Evolutionary conservation across 2,888 invertebrate species (phyloP), one percentile per base, ranked within the genome.

Genomic region (Eupithecia tripunctaria): DNA sequence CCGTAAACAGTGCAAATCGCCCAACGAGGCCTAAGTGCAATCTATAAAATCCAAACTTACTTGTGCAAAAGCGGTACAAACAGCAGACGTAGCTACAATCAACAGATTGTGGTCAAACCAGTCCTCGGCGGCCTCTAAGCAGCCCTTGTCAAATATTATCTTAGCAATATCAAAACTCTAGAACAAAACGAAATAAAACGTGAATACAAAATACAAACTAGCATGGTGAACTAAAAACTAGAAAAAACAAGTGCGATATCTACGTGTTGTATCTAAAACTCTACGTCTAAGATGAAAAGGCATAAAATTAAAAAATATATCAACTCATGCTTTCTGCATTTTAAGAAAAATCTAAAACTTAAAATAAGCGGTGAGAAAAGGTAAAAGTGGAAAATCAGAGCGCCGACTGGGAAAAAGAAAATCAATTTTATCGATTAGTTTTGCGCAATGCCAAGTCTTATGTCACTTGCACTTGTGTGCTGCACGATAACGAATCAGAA

Each of bases 31-130:
- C 56, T 36, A 32, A 1, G 88, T 90, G 90, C 91, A 83, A 77
- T 68, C 86, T 88, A 89, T 25, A 82, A 79, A 84, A 82, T 36
- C 72, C 81, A 85, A 88, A 95, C 95, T 95, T 95, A 99, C 99
- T 98, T 99, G 98, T 90, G 98, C 96, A 93, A 99, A 98, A 90
- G 98, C 97, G 86, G 97, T 96, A 91, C 97, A 96, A 90, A 99
- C 97, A 87, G 97, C 97, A 80, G 97, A 96, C 70, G 97, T 97
- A 77, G 98, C 98, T 88, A 99, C 98, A 85, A 97, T 96, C 90
- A 99, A 97, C 85, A 99, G 96, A 95, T 99, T 99, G 88, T 96
- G 96, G 92, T 99, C 98, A 85, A 99, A 96, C 99, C 99, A 99
- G 88, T 98, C 97, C 90, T 99, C 98, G 62, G 98, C 97, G 72